Base-by-base conservation (phyloP, 2,797 vertebrate species). In the Coracias cyanogaster region DNA sequence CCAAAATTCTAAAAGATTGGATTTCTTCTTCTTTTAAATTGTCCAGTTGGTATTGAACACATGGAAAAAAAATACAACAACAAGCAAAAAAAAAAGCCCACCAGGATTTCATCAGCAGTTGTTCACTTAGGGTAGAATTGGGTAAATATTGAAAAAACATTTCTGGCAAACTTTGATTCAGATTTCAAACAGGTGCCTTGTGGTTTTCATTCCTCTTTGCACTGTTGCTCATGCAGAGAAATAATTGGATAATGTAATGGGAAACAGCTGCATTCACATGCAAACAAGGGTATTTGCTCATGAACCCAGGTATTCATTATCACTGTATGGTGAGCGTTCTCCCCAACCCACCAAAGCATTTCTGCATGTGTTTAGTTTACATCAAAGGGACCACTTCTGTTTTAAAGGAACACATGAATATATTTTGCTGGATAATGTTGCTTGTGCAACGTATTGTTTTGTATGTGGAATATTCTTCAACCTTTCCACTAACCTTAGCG, bases 231-330 rank as follows among this genome's bases (percentile, higher is more conserved):
- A 81, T 88, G 79, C 12, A 48, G 43, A 79, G 82, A 96, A 95
- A 73, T 93, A 95, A 94, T 88, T 90, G 87, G 72, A 88, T 61
- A 88, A 70, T 93, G 88, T 90, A 83, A 90, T 76, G 77, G 82
- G 62, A 94, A 96, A 83, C 62, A 91, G 25, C 62, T 91, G n/a
- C 82, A 91, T 77, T 91, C 69, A 70, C 65, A 81, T 86, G 77
- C 76, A 86, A 88, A 94, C 49, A 71, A 89, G 12, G 15, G 12
- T 70, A 66, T 86, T 81, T 94, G 39, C 35, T 86, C 48, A 91
- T 69, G 82, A 90, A 62, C 70, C 62, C 61, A 76, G n/a, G 84
- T 69, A 88, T 82, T 82, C 54, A 90, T 83, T 72, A 91, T 52
- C 62, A 62, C n/a, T 67, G n/a, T 78, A 45, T 14, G 49, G 74